Evolutionary conservation across 1,140 invertebrate genomes (phyloP).

Genomic region (Drosophila sucinea): DNA sequence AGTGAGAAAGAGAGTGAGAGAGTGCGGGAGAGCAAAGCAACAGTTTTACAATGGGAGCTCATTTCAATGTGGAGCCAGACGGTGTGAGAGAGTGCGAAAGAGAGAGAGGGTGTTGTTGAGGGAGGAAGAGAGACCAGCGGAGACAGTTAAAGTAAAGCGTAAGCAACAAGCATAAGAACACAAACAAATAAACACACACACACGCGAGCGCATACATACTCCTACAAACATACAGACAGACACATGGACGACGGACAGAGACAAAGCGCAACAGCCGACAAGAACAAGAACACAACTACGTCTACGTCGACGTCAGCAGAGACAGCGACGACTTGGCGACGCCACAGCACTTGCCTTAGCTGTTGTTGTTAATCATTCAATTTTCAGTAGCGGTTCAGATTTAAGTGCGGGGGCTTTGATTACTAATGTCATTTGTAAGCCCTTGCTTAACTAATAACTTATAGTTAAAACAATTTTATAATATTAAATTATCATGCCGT

Average conservation of each 20-base stretch:
- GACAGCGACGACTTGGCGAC: conserved; percentile 65
- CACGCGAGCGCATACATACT: conserved; percentile 24
- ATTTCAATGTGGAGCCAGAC: conserved; percentile 23
- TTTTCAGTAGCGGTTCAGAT: conserved; percentile 51
- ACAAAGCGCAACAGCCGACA: conserved; percentile 52
- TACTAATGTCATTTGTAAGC: conserved; percentile 30
- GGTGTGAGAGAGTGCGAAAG: neutral
- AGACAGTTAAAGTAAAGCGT: conserved; percentile 43
- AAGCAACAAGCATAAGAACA: conserved; percentile 45
- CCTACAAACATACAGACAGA: neutral
- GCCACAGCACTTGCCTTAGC: conserved; percentile 69
- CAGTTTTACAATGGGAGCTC: conserved; percentile 32
- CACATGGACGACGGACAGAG: too few species aligned
- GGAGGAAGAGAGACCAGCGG: neutral
- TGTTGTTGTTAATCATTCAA: conserved; percentile 49
- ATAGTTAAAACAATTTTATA: neutral
- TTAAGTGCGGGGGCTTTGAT: conserved; percentile 36
- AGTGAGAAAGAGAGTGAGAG: neutral
- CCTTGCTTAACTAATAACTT: neutral
- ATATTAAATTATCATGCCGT: neutral
- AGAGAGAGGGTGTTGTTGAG: conserved; percentile 1
- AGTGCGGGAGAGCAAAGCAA: conserved; percentile 13
- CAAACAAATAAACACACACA: conserved; percentile 12
- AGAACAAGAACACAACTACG: too few species aligned
- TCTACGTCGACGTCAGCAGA: neutral